Evolutionary conservation across 2,113 vertebrate genomes (phyloP).

Genomic region (Athene cunicularia): DNA sequence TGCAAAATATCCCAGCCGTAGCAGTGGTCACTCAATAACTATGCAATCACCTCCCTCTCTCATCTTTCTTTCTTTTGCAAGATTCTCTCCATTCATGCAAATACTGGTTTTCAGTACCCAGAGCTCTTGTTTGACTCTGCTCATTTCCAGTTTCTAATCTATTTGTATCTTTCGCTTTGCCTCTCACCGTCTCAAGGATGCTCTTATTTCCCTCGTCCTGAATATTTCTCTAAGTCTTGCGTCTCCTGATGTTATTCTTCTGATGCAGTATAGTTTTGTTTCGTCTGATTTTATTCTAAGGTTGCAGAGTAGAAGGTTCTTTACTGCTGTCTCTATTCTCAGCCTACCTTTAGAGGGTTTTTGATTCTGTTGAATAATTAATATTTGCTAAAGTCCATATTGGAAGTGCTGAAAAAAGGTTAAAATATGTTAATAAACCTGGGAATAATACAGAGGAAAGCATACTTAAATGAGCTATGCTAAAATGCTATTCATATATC

Average conservation of each 20-base stretch:
- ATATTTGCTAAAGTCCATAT: conserved; percentile 40
- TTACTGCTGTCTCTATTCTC: neutral
- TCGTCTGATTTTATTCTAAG: neutral
- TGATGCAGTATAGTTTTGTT: neutral
- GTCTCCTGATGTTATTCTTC: neutral
- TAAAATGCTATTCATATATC: neutral
- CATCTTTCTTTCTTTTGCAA: neutral
- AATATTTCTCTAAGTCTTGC: neutral
- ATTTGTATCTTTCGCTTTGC: neutral
- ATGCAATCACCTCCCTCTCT: neutral
- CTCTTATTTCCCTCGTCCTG: neutral
- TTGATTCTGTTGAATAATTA: conserved; percentile 37
- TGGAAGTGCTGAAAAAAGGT: conserved; percentile 51
- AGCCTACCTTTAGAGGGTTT: neutral
- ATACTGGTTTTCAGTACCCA: neutral
- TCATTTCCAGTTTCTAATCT: neutral
- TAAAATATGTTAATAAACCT: conserved; percentile 57
- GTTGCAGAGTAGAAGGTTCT: neutral
- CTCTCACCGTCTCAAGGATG: neutral
- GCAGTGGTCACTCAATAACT: neutral
- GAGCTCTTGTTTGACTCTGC: neutral
- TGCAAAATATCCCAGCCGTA: neutral
- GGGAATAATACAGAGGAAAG: conserved; percentile 8
- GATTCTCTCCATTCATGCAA: neutral
- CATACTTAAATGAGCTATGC: neutral